Percentiles rank a stretch among this genome's conserved stretches.
Evolutionary conservation across 2,888 invertebrate species (phyloP).

Genomic region (Atrina japonica): DNA sequence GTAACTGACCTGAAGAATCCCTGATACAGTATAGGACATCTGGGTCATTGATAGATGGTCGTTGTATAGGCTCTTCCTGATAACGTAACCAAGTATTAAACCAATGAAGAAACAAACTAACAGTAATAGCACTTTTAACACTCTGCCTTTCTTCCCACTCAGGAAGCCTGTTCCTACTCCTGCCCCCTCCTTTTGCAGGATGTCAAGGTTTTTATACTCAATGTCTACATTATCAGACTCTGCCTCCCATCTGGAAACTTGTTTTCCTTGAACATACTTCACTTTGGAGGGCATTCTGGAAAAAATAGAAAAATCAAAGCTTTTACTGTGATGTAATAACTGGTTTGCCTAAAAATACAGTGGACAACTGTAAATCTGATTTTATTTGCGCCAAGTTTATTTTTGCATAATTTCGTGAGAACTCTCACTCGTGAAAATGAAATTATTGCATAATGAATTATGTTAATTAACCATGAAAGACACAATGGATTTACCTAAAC

Average conservation of each 20-base stretch:
- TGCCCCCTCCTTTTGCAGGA: slow-evolving; percentile 38
- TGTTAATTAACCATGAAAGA: too few species aligned
- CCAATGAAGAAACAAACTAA: slow-evolving; percentile 67
- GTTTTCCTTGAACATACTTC: slow-evolving; percentile 73
- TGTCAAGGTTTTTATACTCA: slow-evolving; percentile 75
- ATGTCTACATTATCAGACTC: slow-evolving; percentile 77
- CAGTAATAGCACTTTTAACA: slow-evolving; percentile 66
- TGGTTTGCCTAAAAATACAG: too few species aligned
- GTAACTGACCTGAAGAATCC: slow-evolving; percentile 22
- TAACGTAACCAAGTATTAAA: slow-evolving; percentile 69
- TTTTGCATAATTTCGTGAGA: too few species aligned
- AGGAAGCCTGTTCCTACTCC: slow-evolving; percentile 46
- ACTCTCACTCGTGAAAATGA: too few species aligned
- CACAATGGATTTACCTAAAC: too few species aligned
- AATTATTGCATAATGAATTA: too few species aligned
- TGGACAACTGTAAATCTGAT: too few species aligned
- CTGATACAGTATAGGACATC: not conserved
- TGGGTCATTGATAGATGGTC: slow-evolving; percentile 22
- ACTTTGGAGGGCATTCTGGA: slow-evolving; percentile 73
- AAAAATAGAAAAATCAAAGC: too few species aligned
- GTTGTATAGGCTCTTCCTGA: slow-evolving; percentile 59
- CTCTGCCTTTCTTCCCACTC: slow-evolving; percentile 64
- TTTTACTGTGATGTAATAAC: too few species aligned
- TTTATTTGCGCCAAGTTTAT: too few species aligned
- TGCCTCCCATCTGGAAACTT: slow-evolving; percentile 74